Percentiles rank a stretch among this genome's conserved stretches.
Evolutionary conservation across 1,140 invertebrate genomes (phyloP).

Genomic region (Choristoneura fumiferana): DNA sequence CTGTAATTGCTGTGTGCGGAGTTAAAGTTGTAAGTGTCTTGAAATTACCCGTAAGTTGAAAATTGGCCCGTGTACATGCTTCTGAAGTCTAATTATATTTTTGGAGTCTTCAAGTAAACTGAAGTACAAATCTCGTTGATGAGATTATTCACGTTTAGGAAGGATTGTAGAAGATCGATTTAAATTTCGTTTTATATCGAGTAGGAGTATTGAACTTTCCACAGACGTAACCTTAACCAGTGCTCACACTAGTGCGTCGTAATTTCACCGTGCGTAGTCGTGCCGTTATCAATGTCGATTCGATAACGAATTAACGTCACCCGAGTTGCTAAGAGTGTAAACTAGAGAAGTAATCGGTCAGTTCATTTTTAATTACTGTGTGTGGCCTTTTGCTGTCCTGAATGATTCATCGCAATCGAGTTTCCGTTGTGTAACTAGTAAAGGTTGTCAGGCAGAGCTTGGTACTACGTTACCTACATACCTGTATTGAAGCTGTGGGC

Average conservation of each 20-base stretch:
- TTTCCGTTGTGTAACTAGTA: constrained; percentile 35
- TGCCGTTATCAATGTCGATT: constrained; percentile 68
- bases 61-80: constrained; percentile 26
- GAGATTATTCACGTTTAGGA: not conserved
- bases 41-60: not conserved
- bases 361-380: constrained; percentile 13
- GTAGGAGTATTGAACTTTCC: constrained; percentile 27
- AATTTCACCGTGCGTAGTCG: constrained; percentile 62
- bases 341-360: not conserved
- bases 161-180: not conserved
- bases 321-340: constrained; percentile 28
- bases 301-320: constrained; percentile 55
- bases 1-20: constrained; percentile 2
- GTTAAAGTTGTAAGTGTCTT: constrained; percentile 3
- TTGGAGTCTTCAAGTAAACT: constrained; percentile 25
- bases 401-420: constrained; percentile 20
- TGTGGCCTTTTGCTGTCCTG: constrained; percentile 20
- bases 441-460: constrained; percentile 15
- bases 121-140: not conserved
- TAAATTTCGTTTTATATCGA: constrained; percentile 14
- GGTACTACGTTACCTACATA: not conserved
- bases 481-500: constrained; percentile 21
- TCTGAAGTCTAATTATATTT: constrained; percentile 36
- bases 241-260: constrained; percentile 59
- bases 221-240: constrained; percentile 32